Percentiles rank a stretch among this genome's conserved stretches.
These are phyloP conservation scores for Drosophila borborema DNA, from an alignment of 2,888 invertebrate genomes.

Conservation along the genomic window DNA sequence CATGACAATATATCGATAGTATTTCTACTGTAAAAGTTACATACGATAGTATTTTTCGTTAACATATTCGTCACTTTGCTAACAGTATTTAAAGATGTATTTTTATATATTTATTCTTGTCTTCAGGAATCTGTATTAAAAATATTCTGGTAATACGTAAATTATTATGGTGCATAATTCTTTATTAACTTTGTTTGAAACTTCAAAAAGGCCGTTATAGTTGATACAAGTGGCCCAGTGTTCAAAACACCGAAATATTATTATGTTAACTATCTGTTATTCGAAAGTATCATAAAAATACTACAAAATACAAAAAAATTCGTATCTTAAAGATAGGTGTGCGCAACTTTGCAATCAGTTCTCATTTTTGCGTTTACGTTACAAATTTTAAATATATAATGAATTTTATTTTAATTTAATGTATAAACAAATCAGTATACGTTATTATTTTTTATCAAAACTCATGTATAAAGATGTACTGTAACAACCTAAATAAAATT, in stretches of 20 bases:
- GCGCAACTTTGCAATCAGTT: background rate
- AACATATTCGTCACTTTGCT: background rate
- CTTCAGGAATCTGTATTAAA: too few species aligned
- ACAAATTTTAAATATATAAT: background rate
- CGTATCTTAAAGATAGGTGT: background rate
- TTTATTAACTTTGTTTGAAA: background rate
- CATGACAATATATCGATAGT: conserved; percentile 1
- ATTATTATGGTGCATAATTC: too few species aligned
- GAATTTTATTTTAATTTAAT: background rate
- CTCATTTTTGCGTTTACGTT: conserved; percentile 4
- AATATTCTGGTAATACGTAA: background rate
- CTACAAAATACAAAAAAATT: background rate
- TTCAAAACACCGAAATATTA: background rate
- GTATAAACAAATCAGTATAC: too few species aligned
- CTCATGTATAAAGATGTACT: background rate
- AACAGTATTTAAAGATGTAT: background rate
- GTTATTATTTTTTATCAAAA: too few species aligned
- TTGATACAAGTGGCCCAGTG: background rate
- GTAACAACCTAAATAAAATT: background rate
- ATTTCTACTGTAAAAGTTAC: background rate
- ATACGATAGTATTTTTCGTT: conserved; percentile 3
- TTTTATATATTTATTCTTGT: too few species aligned
- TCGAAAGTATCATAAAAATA: background rate
- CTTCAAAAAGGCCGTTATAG: background rate
- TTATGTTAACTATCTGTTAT: background rate